Conservation (phyloP, 2,797 vertebrate genomes). For the Manis pentadactyla region DNA sequence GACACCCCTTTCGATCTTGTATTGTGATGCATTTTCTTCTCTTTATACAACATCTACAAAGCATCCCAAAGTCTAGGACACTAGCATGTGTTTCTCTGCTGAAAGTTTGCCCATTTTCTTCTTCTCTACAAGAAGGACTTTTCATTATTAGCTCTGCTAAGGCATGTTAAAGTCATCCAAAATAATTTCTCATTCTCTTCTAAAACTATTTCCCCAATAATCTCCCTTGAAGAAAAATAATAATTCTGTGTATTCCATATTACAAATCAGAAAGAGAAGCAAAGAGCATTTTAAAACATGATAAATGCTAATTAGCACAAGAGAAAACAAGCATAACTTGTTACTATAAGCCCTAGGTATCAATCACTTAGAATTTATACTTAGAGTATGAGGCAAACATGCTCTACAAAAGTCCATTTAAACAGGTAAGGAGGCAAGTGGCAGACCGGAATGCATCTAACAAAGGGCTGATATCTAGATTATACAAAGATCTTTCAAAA, state of each 20-base stretch:
- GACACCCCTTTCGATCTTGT: not conserved
- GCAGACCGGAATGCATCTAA: not conserved
- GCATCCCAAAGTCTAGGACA: not conserved
- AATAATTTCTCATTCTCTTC: conserved; percentile 70
- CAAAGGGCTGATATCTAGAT: not conserved
- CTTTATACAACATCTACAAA: not conserved
- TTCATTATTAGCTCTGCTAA: conserved; percentile 30
- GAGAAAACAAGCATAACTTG: conserved; percentile 44
- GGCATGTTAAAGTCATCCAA: not conserved
- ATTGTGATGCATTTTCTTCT: not conserved
- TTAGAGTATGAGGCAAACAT: conserved; percentile 70
- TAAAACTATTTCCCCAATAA: conserved; percentile 74
- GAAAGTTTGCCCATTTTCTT: not conserved
- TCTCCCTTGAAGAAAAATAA: conserved; percentile 77
- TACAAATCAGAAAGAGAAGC: conserved; percentile 57
- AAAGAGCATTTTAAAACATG: conserved; percentile 75
- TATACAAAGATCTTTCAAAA: not conserved
- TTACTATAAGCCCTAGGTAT: too few relatives aligned
- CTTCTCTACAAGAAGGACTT: conserved; percentile 61
- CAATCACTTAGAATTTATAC: too few relatives aligned
- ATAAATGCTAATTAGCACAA: conserved; percentile 34
- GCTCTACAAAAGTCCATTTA: not conserved
- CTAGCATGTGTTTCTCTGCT: not conserved
- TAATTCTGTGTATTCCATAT: conserved; percentile 75
- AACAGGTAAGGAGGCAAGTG: not conserved